Conservation (phyloP, 2,888 invertebrate species). For the Campaea margaritaria region DNA sequence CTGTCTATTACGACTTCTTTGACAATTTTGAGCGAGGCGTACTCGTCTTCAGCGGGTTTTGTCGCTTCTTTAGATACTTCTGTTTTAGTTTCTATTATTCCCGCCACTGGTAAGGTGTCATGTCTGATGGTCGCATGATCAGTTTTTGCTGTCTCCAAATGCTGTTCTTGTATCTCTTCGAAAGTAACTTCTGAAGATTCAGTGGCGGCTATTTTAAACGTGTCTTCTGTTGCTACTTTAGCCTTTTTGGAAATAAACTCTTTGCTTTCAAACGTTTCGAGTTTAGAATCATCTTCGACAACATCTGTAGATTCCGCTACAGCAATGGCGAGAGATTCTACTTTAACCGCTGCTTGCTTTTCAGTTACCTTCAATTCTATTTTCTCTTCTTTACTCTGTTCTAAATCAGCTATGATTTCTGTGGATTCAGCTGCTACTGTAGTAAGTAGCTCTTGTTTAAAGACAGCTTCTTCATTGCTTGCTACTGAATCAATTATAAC, state of each 20-base stretch:
- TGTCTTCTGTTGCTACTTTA: constrained; percentile 34
- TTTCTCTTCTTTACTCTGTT: too few relatives aligned
- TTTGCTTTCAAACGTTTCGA: constrained; percentile 34
- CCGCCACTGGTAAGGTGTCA: constrained; percentile 35
- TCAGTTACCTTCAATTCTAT: too few relatives aligned
- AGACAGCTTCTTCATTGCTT: constrained; percentile 40
- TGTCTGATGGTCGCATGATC: constrained; percentile 31
- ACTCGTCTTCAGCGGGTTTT: constrained; percentile 37
- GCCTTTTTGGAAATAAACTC: constrained; percentile 34
- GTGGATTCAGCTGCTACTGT: too few relatives aligned
- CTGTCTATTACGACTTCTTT: constrained; percentile 35
- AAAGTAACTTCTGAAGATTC: constrained; percentile 31
- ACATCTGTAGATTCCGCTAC: constrained; percentile 42
- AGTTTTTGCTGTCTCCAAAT: constrained; percentile 22
- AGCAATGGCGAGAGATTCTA: constrained; percentile 42
- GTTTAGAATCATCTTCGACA: constrained; percentile 37
- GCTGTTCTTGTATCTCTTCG: constrained; percentile 38
- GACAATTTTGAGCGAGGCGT: constrained; percentile 35
- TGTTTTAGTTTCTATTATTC: constrained; percentile 38
- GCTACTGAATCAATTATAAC: constrained; percentile 39
- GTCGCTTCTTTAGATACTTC: constrained; percentile 35
- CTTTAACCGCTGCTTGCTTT: constrained; percentile 34
- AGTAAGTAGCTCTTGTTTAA: too few relatives aligned
- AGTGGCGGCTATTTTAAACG: constrained; percentile 37
- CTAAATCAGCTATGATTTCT: too few relatives aligned